phyloP scores from a whole-genome alignment of 2,797 vertebrate species.

The Geotrypetes seraphini region DNA sequence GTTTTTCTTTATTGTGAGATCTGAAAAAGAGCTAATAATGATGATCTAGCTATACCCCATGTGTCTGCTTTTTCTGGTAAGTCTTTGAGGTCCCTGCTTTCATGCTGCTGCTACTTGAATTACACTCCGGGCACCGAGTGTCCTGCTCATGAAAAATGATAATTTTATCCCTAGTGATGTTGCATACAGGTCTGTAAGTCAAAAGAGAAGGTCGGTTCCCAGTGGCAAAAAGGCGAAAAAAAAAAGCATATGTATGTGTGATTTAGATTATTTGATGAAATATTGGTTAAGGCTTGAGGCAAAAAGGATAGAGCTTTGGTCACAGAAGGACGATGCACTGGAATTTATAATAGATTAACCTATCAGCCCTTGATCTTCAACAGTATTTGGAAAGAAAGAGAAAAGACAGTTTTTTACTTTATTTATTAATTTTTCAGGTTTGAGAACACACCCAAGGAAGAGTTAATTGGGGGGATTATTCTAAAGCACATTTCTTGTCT shows the following conservation, averaged over 20 bases:
- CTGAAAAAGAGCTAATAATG: too few species aligned
- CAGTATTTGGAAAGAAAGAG: conserved; percentile 24
- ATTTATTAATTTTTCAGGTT: conserved; percentile 8
- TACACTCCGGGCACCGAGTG: conserved; percentile 11
- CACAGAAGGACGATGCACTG: conserved; percentile 22
- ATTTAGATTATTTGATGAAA: conserved; percentile 40
- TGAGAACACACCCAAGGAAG: too few species aligned
- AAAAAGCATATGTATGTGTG: conserved; percentile 8
- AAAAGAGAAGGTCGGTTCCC: not conserved
- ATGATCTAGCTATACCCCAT: too few species aligned
- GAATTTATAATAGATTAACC: conserved; percentile 40
- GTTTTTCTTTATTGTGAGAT: too few species aligned
- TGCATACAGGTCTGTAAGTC: conserved; percentile 22
- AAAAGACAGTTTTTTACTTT: conserved; percentile 24
- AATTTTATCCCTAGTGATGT: conserved; percentile 5
- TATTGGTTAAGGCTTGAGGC: conserved; percentile 44
- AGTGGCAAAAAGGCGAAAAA: conserved; percentile 18
- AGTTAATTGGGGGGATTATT: too few species aligned
- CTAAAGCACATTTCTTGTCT: too few species aligned
- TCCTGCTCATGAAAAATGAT: conserved; percentile 17
- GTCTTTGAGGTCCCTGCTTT: too few species aligned
- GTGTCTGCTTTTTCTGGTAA: too few species aligned
- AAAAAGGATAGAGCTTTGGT: conserved; percentile 20
- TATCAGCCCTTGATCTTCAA: conserved; percentile 39
- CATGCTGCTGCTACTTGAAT: too few species aligned